Evolutionary conservation across 2,797 vertebrate species (phyloP).

Genomic region (Megaceryle alcyon): DNA sequence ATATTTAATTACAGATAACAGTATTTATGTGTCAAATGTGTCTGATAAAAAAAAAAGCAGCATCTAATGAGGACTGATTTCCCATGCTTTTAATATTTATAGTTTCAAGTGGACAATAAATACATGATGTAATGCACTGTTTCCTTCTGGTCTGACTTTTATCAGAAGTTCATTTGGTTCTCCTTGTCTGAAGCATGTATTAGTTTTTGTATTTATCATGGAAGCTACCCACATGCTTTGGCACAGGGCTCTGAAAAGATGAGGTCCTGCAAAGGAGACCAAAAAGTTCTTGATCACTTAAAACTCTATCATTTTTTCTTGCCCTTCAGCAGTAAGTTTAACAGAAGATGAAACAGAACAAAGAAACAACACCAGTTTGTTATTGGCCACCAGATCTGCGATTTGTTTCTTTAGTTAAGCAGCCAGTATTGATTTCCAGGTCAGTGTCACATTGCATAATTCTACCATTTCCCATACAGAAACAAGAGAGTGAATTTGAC

Average conservation of each 20-base stretch:
- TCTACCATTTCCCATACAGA: neutral
- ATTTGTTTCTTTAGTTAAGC: constrained; percentile 56
- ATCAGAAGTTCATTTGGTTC: neutral
- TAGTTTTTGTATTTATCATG: neutral
- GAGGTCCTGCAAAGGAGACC: constrained; percentile 34
- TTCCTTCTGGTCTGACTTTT: neutral
- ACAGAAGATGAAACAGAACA: constrained; percentile 36
- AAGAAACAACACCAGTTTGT: constrained; percentile 27
- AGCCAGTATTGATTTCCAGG: constrained; percentile 30
- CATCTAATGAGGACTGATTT: neutral
- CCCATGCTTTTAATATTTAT: neutral
- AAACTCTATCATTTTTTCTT: constrained; percentile 3
- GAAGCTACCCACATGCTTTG: neutral
- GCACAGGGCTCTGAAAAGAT: constrained; percentile 24
- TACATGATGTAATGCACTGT: neutral
- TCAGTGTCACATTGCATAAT: constrained; percentile 26
- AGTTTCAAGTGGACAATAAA: neutral
- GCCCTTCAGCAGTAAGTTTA: constrained; percentile 26
- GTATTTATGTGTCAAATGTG: neutral
- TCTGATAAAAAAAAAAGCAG: neutral
- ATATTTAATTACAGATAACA: neutral
- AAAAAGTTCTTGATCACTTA: constrained; percentile 29
- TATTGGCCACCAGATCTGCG: neutral
- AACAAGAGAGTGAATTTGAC: neutral
- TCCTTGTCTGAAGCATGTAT: neutral